These are phyloP conservation scores for Pollenia labialis DNA, from an alignment of 2,888 invertebrate genomes.

Conservation along the genomic window DNA sequence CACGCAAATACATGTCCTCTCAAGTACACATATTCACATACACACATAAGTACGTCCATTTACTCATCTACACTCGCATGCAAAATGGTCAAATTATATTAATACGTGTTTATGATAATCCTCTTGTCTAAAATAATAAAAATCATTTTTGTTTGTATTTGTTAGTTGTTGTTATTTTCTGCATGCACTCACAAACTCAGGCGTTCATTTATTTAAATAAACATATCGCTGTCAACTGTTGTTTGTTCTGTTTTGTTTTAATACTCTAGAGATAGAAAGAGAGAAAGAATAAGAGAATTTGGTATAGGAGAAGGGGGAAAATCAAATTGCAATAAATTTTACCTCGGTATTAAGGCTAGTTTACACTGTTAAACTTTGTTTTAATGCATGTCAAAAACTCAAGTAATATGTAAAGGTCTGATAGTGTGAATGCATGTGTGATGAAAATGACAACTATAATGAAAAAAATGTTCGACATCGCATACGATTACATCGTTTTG, in stretches of 20 bases:
- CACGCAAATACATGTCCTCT: background rate
- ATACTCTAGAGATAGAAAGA: slow-evolving; percentile 12
- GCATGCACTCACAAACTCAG: background rate
- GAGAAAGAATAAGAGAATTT: background rate
- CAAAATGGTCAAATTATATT: slow-evolving; percentile 18
- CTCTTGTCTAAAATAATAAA: slow-evolving; percentile 52
- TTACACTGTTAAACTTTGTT: no score
- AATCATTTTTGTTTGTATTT: slow-evolving; percentile 16
- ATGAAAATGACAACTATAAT: no score
- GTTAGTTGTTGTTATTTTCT: slow-evolving; percentile 19
- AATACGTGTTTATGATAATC: slow-evolving; percentile 47
- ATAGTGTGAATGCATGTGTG: no score
- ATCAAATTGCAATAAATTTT: background rate
- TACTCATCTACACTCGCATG: background rate
- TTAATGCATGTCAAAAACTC: no score
- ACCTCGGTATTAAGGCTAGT: no score
- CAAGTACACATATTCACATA: background rate
- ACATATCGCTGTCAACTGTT: slow-evolving; percentile 54
- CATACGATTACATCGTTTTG: no score
- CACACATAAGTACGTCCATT: background rate
- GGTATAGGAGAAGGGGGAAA: background rate
- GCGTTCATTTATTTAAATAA: slow-evolving; percentile 22
- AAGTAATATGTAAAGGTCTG: no score
- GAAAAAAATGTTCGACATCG: no score
- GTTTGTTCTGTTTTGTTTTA: slow-evolving; percentile 38